Evolutionary conservation across 92 coral and sea anemone species (phyloP), one percentile per base, ranked within the genome.

Genomic region (Siderastrea radians): DNA sequence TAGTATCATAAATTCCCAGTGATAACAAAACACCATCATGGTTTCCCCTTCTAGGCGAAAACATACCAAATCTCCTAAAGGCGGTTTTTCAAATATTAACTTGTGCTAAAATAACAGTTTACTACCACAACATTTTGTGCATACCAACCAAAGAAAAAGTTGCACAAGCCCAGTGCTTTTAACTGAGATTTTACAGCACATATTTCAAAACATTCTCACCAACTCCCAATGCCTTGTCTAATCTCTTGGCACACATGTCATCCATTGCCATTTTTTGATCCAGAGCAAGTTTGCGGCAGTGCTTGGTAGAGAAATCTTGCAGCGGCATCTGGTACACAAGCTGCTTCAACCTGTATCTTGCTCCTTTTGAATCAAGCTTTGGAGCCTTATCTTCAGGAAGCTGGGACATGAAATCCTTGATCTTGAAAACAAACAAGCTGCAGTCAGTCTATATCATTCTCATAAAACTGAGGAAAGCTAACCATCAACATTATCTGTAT

Each of bases 231-330:
- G 96, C 96, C 51, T 88, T 95, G 11, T 89, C 70, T 2, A 83
- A 60, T 67, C 98, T 91, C 67, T 89, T 91, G 49, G 82, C 89
- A 43, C 96, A 81, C 82, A 95, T 85, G 66, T 95, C 96, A 62
- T 96, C 98, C 98, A 95, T 95, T 6, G 94, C 98, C 94, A 90
- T 94, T 76, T 95, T 96, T 89, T 97, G 98, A 74, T 95, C 99
- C 48, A 91, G 85, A 2, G 99, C 84, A 38, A 97, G 98, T 74
- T 92, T 94, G 72, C 93, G 94, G 66, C 94, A 88, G 75, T 97
- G 97, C 91, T 92, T 95, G 71, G 90, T 83, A 44, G 98, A 97
- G 89, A 95, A 97, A 85, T 97, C 99, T 88, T 97, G 99, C 38
- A 96, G 89, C 4, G 99, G 99, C 71, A 95, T 79, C 91, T 97